These are phyloP conservation scores for Microplitis manilae DNA, from an alignment of 2,888 invertebrate genomes.

Conservation along the genomic window DNA sequence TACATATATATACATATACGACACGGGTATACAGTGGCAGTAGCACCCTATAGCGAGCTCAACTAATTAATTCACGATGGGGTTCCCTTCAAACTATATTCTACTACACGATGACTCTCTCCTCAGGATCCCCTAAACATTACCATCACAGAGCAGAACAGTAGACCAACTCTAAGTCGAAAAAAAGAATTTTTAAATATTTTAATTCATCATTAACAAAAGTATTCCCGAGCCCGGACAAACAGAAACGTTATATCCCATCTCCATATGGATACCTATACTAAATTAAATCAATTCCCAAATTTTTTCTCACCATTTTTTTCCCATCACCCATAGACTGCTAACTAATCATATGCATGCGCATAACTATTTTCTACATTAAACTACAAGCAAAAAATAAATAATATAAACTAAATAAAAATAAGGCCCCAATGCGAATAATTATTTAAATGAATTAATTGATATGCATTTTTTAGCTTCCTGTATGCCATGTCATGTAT, in stretches of 20 bases:
- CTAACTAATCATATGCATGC: no score
- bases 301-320: background rate
- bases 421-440: background rate
- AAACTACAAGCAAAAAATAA: background rate
- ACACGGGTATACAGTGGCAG: slow-evolving; percentile 19
- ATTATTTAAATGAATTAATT: slow-evolving; percentile 25
- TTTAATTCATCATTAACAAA: slow-evolving; percentile 17
- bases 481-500: no score
- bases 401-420: slow-evolving; percentile 7
- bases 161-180: slow-evolving; percentile 11
- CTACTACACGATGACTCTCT: slow-evolving; percentile 29
- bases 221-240: background rate
- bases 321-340: background rate
- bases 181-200: slow-evolving; percentile 24
- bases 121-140: slow-evolving; percentile 28
- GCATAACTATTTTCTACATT: no score
- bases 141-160: slow-evolving; percentile 23
- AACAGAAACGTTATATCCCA: slow-evolving; percentile 6
- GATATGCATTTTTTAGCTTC: background rate
- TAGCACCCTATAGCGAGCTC: slow-evolving; percentile 57
- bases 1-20: slow-evolving; percentile 2
- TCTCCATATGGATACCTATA: background rate
- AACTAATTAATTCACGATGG: slow-evolving; percentile 67
- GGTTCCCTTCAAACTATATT: slow-evolving; percentile 53
- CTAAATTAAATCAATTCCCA: background rate